phyloP scores from a whole-genome alignment of 2,113 vertebrate genomes.

The Lagopus leucura region DNA sequence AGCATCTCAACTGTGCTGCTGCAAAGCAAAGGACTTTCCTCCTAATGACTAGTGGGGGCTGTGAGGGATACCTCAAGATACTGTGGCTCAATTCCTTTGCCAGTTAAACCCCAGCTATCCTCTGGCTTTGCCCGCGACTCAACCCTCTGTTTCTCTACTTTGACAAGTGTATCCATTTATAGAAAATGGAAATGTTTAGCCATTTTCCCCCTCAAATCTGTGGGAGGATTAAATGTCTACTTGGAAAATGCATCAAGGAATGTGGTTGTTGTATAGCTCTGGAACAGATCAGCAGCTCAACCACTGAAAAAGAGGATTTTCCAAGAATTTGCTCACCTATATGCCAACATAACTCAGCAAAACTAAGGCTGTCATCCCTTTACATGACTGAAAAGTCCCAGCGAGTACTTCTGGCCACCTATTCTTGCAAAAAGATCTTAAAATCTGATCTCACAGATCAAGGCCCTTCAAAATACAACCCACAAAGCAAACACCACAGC shows the following conservation, averaged over 20 bases:
- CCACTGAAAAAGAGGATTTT: background rate
- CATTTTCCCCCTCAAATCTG: background rate
- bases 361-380: background rate
- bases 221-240: background rate
- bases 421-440: background rate
- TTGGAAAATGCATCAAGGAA: background rate
- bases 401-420: background rate
- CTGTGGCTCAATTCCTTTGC: background rate
- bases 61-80: background rate
- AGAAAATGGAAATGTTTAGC: background rate
- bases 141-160: no score
- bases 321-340: background rate
- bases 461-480: background rate
- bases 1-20: background rate
- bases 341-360: rapidly evolving
- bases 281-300: background rate
- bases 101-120: background rate
- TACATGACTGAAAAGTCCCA: background rate
- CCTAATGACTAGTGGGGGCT: background rate
- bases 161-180: background rate
- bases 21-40: background rate
- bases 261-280: background rate
- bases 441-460: background rate
- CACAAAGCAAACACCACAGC: background rate
- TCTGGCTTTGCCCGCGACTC: background rate